Conservation (phyloP, 2,797 vertebrate species). For the Fratercula arctica region DNA sequence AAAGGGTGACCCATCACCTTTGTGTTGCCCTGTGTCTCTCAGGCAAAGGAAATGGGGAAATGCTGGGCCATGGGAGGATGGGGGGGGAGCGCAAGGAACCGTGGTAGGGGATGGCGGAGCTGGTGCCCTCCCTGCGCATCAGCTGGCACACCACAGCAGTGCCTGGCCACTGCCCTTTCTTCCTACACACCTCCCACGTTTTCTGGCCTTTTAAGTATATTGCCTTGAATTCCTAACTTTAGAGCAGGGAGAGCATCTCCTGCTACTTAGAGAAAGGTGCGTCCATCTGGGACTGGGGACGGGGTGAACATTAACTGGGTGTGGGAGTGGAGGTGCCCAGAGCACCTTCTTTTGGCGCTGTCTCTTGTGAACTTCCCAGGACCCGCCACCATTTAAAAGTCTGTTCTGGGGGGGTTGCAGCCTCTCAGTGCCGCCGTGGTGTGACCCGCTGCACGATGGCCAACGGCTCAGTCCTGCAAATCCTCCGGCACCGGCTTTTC, state of each 20-base stretch:
- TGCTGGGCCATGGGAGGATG: too few species aligned
- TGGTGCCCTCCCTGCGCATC: too few species aligned
- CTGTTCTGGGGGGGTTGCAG: accelerated
- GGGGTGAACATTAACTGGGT: accelerated
- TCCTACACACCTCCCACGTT: too few species aligned
- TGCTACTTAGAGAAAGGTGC: accelerated
- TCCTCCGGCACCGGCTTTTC: too few species aligned
- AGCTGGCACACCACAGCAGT: accelerated
- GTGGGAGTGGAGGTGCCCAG: accelerated
- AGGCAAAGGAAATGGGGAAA: background rate
- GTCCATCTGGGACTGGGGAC: accelerated
- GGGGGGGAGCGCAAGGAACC: too few species aligned
- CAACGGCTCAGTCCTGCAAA: accelerated
- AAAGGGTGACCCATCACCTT: accelerated
- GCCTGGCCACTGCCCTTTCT: too few species aligned
- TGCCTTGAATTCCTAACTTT: background rate
- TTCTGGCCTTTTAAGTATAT: background rate
- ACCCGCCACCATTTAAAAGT: accelerated
- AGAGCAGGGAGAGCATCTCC: background rate
- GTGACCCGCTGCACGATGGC: accelerated
- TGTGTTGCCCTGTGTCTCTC: accelerated
- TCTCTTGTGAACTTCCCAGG: background rate
- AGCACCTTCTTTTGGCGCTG: too few species aligned
- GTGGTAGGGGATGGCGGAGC: background rate
- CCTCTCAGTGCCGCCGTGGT: background rate